phyloP scores from a whole-genome alignment of 2,113 vertebrate species.

The Gambusia holbrooki region DNA sequence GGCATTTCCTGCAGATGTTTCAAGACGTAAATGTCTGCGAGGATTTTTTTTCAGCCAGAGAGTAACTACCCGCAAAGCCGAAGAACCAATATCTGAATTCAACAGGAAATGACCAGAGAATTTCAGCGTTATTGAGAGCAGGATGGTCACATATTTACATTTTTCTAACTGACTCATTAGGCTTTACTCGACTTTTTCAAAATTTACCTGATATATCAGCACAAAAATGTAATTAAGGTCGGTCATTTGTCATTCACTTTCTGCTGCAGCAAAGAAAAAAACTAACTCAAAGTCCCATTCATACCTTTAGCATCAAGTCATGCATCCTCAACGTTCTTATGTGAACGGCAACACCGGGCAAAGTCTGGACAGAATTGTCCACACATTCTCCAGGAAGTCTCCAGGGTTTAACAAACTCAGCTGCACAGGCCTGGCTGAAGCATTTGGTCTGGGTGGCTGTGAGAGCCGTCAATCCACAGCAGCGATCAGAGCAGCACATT shows the following conservation, averaged over 20 bases:
- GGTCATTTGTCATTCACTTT: not conserved
- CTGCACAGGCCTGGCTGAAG: not conserved
- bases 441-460: not conserved
- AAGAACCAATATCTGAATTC: not conserved
- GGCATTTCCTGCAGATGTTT: not conserved
- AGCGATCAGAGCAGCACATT: not conserved
- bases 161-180: not conserved
- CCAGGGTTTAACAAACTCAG: not conserved
- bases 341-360: slow-evolving; percentile 1
- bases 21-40: not conserved
- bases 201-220: not conserved
- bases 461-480: not conserved
- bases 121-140: not conserved
- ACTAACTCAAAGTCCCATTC: not conserved
- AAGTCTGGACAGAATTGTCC: slow-evolving; percentile 6
- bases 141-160: not conserved
- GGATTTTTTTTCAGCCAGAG: not conserved
- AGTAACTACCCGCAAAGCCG: not conserved
- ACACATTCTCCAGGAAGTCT: slow-evolving; percentile 8
- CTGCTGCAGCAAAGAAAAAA: not conserved
- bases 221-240: not conserved
- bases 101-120: not conserved
- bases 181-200: not conserved
- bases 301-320: not conserved
- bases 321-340: not conserved